phyloP scores from a whole-genome alignment of 2,113 vertebrate genomes.

The Pampusana beccarii region DNA sequence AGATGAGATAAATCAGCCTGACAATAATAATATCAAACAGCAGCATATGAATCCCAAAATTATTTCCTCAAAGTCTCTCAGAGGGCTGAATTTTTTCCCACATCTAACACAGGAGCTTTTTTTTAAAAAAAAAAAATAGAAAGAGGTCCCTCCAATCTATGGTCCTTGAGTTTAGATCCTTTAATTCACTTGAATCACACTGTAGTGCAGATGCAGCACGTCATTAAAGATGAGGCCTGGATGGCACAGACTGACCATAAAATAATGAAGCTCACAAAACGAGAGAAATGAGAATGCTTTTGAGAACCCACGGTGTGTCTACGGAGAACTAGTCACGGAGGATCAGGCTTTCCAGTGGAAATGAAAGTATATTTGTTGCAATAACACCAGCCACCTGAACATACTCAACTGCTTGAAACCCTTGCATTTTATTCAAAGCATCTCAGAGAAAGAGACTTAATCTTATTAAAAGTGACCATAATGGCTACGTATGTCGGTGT shows the following conservation, averaged over 20 bases:
- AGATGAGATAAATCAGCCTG: slow-evolving; percentile 19
- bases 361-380: not conserved
- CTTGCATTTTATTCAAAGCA: not conserved
- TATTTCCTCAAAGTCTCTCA: not conserved
- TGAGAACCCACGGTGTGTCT: not conserved
- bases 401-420: not conserved
- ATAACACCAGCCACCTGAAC: not conserved
- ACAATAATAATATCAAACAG: not conserved
- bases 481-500: not conserved
- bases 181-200: not conserved
- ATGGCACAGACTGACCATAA: not conserved
- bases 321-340: not conserved
- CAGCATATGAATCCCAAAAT: not conserved
- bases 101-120: not conserved
- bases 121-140: no score
- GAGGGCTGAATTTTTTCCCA: not conserved
- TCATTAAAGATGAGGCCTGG: not conserved
- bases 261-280: not conserved
- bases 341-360: not conserved
- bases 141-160: not conserved
- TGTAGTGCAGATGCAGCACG: not conserved
- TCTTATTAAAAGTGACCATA: not conserved
- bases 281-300: not conserved
- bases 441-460: not conserved
- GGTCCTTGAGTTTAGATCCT: not conserved